Evolutionary conservation across 1,140 invertebrate genomes (phyloP), one percentile per base, ranked within the genome.

Genomic region (Penaeus indicus): DNA sequence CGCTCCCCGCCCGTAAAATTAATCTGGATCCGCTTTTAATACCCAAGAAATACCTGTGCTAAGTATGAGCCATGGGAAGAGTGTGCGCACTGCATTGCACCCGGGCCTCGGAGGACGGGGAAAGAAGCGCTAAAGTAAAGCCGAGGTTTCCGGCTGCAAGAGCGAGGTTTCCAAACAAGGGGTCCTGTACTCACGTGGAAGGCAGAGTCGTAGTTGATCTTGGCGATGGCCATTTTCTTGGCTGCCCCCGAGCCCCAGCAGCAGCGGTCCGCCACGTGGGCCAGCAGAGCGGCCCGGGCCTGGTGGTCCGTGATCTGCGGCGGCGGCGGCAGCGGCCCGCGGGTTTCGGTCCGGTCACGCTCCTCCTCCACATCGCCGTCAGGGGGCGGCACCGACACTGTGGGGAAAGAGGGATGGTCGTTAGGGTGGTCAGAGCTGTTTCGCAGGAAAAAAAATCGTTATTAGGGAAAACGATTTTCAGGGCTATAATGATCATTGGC

Each of bases 241-340:
- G 94, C 94, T 10, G 94, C 93, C 0, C 91, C 91, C 69, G 92
- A 92, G 5, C 94, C 94, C 92, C 94, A 95, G 91, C 94, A 95
- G 91, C 94, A 95, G 90, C 94, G 93, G 47, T 93, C 92, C 54
- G 92, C 92, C 10, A 94, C 94, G 90, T 93, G 92, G 61, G 91
- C 89, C 8, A 93, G 61, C 10, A 95, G 91, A 8, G 94, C 94
- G n/a, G 93, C 91, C 72, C 94, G 91, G 0, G 93, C 94, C 84
- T 94, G 92, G 77, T 93, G 91, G 91, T 94, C 94, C 60, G 92
- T 94, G 77, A 94, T 92, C 21, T 91, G 91, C 13, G 92, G 92
- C 47, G 89, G 91, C 84, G 90, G 84, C 13, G 91, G 89, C 19
- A 91, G 90, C 64, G 88, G 91, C 13, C 81, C 91, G 27, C 78